These are phyloP conservation scores for Corydoras maculifer DNA, from an alignment of 2,113 vertebrate genomes.

Conservation along the genomic window DNA sequence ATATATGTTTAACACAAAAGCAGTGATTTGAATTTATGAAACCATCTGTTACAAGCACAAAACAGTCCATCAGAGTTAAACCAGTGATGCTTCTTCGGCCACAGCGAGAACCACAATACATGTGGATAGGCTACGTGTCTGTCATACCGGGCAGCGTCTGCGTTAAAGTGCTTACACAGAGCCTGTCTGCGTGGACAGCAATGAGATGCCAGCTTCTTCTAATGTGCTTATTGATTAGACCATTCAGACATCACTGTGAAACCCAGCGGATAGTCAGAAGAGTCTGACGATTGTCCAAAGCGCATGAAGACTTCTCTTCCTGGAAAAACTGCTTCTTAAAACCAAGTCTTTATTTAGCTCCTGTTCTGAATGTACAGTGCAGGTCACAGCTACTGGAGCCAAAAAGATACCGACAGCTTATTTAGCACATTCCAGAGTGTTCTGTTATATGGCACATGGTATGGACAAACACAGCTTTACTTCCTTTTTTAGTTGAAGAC, in stretches of 20 bases:
- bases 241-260: not conserved
- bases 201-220: not conserved
- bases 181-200: not conserved
- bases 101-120: not conserved
- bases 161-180: slow-evolving; percentile 22
- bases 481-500: not conserved
- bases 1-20: too few relatives aligned
- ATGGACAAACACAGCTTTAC: not conserved
- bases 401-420: too few relatives aligned
- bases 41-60: not conserved
- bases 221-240: slow-evolving; percentile 5
- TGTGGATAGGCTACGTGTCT: not conserved
- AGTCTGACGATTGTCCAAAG: not conserved
- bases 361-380: not conserved
- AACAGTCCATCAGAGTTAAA: slow-evolving; percentile 6
- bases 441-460: slow-evolving; percentile 2
- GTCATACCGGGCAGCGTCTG: not conserved
- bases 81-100: not conserved
- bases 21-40: not conserved
- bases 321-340: not conserved
- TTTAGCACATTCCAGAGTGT: not conserved
- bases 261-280: not conserved
- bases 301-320: not conserved
- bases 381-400: not conserved
- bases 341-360: not conserved